Base-by-base conservation (phyloP, 2,888 invertebrate genomes). In the Idaea biselata region DNA sequence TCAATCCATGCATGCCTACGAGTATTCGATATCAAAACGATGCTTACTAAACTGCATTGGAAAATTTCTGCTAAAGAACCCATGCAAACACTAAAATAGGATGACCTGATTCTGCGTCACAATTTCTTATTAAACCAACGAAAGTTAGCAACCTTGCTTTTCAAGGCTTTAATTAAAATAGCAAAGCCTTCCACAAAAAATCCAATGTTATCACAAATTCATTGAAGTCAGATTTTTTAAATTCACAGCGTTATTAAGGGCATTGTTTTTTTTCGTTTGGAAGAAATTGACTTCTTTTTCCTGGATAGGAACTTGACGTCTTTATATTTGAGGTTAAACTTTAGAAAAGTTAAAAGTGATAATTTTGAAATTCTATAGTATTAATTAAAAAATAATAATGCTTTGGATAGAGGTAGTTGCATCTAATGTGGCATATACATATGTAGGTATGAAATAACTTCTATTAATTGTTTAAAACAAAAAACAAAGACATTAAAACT, bases 141-240 rank as follows among this genome's bases (percentile, higher is more conserved):
- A 14, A 44, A 44, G 44, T 44, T 44, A 11, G 44, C 44, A 44
- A 44, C 44, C 44, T 44, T 44, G 44, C 11, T 44, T 14, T 44
- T 44, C 11, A 44, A 44, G 44, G 44, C 44, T 44, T 44, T 44
- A 44, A 44, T 44, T 44, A 44, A 44, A 44, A 44, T 44, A 44
- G 44, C 44, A 44, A 14, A 44, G 44, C 5, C 44, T 44, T 44
- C 59, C 44, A 31, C 55, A 64, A 61, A 58, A 54, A 16, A 62
- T 17, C 44, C 44, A 44, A 58, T 64, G 32, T 54, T 58, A 62
- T 62, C 62, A 62, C 58, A 60, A 64, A 61, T 58, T 64, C 60
- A 58, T 62, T 58, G 58, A 64, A 64, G 60, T 62, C 44, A 62
- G 53, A 64, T 64, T 62, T 56, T 53, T 44, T 64, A 44, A 64